Percentiles rank a stretch among this genome's conserved stretches.
Evolutionary conservation across 2,797 vertebrate genomes (phyloP).

Genomic region (Lagorchestes hirsutus): DNA sequence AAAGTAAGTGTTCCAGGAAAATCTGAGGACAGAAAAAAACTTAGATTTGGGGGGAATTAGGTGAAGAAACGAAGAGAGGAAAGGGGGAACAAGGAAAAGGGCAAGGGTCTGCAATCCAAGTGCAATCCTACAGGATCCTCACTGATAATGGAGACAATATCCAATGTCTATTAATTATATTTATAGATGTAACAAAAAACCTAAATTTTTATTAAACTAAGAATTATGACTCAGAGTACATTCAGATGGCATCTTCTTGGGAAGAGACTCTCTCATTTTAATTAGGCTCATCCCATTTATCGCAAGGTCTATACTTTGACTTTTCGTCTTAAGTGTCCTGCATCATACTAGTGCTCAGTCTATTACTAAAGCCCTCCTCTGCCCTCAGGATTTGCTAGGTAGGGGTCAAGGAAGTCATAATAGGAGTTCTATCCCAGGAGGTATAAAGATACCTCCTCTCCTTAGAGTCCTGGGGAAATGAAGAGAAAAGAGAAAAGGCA

Average conservation of each 20-base stretch:
- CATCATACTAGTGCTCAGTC: not conserved
- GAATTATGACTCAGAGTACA: not conserved
- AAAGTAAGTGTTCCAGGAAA: not conserved
- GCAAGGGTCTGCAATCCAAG: too few species aligned
- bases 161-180: not conserved
- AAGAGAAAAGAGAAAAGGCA: not conserved
- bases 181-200: not conserved
- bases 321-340: too few species aligned
- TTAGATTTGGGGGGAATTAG: not conserved
- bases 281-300: not conserved
- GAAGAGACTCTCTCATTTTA: not conserved
- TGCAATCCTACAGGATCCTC: not conserved
- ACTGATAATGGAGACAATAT: not conserved
- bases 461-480: not conserved
- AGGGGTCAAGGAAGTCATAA: not conserved
- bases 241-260: not conserved
- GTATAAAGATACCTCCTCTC: not conserved
- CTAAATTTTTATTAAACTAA: too few species aligned
- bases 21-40: not conserved
- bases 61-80: too few species aligned
- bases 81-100: not conserved
- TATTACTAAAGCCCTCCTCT: not conserved
- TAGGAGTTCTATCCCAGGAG: not conserved
- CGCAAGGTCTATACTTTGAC: not conserved
- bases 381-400: not conserved